Evolutionary conservation across 2,888 invertebrate genomes (phyloP), one percentile per base, ranked within the genome.

Genomic region (Drosophila koepferae): DNA sequence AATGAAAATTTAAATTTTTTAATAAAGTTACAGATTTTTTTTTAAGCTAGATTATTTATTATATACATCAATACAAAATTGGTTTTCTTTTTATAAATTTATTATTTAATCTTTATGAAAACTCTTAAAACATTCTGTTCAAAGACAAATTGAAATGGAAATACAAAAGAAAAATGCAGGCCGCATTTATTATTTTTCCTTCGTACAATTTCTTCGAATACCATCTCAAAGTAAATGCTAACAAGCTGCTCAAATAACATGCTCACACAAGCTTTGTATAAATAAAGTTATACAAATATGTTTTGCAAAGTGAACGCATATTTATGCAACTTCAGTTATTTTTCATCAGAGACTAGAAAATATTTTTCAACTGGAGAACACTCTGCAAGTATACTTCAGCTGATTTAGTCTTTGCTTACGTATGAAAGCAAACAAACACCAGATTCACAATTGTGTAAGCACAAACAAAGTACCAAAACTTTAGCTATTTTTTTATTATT

Each of bases 391-490:
- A 14, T 12, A 28, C 51, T 64, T 5, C 12, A 53, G 18, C 23
- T 46, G 58, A 60, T 54, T 71, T 71, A 10, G 48, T 62, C 34
- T 54, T 20, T 20, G 38, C 53, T 43, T 68, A 41, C 44, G 31
- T 20, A 23, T 14, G 14, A 55, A 41, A 36, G 12, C 65, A 64
- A 23, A 46, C 40, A 55, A 51, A 6, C 16, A 7, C 10, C 23
- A 9, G 23, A 36, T 12, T 38, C 18, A 18, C 18, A 59, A 3
- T 16, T 64, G 51, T 28, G 6, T 38, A 23, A 38, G 18, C 23
- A 38, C 59, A 23, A 40, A 55, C n/a, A 41, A 59, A 40, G 34
- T 16, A 62, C 28, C 44, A 58, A 23, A 34, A 48, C 46, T 56
- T 62, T 46, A 53, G 51, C 46, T 34, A 36, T 48, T 61, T 58